Percentiles rank a stretch among this genome's conserved stretches.
phyloP scores from a whole-genome alignment of 1,140 invertebrate genomes.

The Drosophila seguyi region DNA sequence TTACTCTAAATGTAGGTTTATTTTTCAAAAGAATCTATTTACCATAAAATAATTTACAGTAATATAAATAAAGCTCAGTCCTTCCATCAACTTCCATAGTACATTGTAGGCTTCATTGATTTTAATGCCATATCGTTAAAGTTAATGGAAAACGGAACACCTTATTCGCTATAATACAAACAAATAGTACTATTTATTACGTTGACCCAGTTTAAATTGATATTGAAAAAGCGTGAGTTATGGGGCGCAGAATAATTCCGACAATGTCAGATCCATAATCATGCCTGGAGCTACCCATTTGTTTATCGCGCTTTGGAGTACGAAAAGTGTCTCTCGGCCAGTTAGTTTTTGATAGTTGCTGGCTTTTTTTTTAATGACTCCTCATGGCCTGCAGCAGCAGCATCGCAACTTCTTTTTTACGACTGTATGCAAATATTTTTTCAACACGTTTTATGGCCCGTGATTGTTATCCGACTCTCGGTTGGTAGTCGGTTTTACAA shows the following conservation, averaged over 20 bases:
- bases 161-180: neutral
- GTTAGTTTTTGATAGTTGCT: constrained; percentile 74
- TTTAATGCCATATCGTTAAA: constrained; percentile 14
- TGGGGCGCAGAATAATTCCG: neutral
- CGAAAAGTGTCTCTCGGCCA: constrained; percentile 55
- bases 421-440: constrained; percentile 68
- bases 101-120: constrained; percentile 4
- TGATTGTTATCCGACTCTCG: constrained; percentile 63
- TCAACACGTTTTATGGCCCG: constrained; percentile 60
- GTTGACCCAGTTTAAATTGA: neutral
- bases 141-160: constrained; percentile 12
- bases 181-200: neutral
- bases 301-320: constrained; percentile 9
- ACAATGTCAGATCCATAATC: neutral
- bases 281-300: constrained; percentile 17
- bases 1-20: neutral
- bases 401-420: constrained; percentile 32
- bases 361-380: constrained; percentile 73
- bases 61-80: neutral
- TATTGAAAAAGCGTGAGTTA: too few species aligned
- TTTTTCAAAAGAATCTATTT: neutral
- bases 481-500: constrained; percentile 46
- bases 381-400: constrained; percentile 35
- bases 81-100: neutral
- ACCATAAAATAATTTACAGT: neutral